Conservation (phyloP, 30 jellyfish, hydroid and myxozoan species). For the Rhopilema esculentum region DNA sequence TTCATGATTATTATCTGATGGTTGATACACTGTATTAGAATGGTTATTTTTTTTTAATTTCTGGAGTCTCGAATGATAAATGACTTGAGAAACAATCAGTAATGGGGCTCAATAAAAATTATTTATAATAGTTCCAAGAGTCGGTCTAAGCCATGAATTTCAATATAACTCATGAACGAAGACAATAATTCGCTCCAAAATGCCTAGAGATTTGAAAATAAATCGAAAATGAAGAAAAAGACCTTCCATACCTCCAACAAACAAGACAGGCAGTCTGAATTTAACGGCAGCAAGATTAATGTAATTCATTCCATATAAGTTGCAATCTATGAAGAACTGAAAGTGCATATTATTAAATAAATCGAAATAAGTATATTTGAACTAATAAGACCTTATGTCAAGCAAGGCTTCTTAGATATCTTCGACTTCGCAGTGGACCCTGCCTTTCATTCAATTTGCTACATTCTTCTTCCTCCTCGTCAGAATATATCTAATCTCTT, state of each 20-base stretch:
- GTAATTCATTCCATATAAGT: conserved; percentile 92
- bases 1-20: too few relatives aligned
- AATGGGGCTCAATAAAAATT: too few relatives aligned
- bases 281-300: conserved; percentile 70
- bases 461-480: too few relatives aligned
- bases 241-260: conserved; percentile 38
- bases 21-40: too few relatives aligned
- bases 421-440: background rate
- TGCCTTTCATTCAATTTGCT: too few relatives aligned
- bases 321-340: conserved; percentile 92
- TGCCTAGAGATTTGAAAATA: background rate
- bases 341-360: conserved; percentile 1
- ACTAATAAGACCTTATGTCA: background rate
- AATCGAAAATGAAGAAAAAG: background rate
- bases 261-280: conserved; percentile 76
- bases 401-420: background rate
- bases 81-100: too few relatives aligned
- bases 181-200: background rate
- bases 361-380: background rate
- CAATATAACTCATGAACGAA: too few relatives aligned
- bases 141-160: too few relatives aligned
- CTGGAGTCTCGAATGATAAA: too few relatives aligned
- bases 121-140: too few relatives aligned
- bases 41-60: too few relatives aligned
- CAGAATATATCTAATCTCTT: too few relatives aligned